Conservation (phyloP, 2,113 vertebrate species). For the Caracal caracal region DNA sequence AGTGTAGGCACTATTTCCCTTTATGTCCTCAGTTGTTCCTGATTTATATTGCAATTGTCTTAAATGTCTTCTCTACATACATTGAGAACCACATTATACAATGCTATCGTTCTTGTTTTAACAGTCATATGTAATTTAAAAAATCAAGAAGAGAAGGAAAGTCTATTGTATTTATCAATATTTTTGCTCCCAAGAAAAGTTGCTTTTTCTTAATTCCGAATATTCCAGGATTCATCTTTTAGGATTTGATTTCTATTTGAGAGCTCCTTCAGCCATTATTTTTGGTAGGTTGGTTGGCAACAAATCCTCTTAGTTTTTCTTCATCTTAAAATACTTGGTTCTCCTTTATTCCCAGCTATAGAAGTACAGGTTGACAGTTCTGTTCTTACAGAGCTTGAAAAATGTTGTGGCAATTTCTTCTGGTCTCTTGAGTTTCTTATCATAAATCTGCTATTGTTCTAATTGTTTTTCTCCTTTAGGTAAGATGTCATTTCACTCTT, state of each 20-base stretch:
- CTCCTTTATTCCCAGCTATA: background rate
- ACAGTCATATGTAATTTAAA: background rate
- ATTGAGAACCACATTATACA: background rate
- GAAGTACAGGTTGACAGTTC: background rate
- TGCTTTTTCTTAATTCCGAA: background rate
- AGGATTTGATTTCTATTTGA: background rate
- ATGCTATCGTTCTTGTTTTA: background rate
- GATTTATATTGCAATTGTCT: background rate
- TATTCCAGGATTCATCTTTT: background rate
- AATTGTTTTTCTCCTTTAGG: background rate
- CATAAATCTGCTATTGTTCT: background rate
- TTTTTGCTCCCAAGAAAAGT: background rate
- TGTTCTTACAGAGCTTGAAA: background rate
- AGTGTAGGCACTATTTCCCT: too few relatives aligned
- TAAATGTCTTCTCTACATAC: background rate
- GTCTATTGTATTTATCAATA: background rate
- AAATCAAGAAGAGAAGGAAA: background rate
- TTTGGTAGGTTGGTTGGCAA: background rate
- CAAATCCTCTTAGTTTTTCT: background rate
- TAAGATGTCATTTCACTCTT: background rate
- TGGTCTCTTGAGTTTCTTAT: background rate
- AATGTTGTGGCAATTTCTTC: background rate
- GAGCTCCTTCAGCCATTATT: background rate
- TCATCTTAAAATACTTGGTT: background rate
- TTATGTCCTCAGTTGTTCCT: too few relatives aligned